phyloP scores from a whole-genome alignment of 2,113 vertebrate genomes.

The Cheirogaleus medius region DNA sequence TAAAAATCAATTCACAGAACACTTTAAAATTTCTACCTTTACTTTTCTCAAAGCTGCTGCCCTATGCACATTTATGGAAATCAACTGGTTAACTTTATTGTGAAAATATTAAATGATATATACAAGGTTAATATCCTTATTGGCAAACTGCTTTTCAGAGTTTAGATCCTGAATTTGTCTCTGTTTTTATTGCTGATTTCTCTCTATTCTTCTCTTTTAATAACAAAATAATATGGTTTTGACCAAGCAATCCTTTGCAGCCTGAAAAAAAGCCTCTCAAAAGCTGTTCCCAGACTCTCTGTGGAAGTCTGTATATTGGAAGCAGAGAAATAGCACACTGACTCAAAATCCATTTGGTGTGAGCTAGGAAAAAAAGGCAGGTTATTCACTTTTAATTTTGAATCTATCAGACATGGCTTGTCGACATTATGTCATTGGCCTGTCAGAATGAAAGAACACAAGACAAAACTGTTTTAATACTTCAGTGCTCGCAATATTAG shows the following conservation, averaged over 20 bases:
- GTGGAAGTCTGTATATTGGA: rapidly evolving
- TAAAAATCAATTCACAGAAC: slow-evolving; percentile 72
- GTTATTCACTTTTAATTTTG: slow-evolving; percentile 43
- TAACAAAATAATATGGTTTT: neutral
- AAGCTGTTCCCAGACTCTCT: neutral
- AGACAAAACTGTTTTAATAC: slow-evolving; percentile 69
- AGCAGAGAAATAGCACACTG: neutral
- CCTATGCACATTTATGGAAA: slow-evolving; percentile 65
- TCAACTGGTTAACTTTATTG: slow-evolving; percentile 63
- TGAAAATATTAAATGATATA: slow-evolving; percentile 40
- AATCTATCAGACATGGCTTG: slow-evolving; percentile 59
- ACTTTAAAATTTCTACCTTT: slow-evolving; percentile 70
- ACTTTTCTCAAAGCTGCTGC: slow-evolving; percentile 67
- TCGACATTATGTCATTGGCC: slow-evolving; percentile 61
- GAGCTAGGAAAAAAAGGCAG: neutral
- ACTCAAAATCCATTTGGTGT: neutral
- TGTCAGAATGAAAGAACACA: slow-evolving; percentile 59
- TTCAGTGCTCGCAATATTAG: slow-evolving; percentile 56
- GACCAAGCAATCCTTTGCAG: neutral
- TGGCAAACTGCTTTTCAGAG: neutral
- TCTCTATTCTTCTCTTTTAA: slow-evolving; percentile 28
- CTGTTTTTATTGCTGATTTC: neutral
- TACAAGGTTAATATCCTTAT: neutral
- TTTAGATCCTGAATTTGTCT: neutral
- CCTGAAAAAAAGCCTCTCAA: neutral